Percentiles rank a stretch among this genome's conserved stretches.
phyloP scores from a whole-genome alignment of 1,140 invertebrate genomes.

The Paraescarpia echinospica region DNA sequence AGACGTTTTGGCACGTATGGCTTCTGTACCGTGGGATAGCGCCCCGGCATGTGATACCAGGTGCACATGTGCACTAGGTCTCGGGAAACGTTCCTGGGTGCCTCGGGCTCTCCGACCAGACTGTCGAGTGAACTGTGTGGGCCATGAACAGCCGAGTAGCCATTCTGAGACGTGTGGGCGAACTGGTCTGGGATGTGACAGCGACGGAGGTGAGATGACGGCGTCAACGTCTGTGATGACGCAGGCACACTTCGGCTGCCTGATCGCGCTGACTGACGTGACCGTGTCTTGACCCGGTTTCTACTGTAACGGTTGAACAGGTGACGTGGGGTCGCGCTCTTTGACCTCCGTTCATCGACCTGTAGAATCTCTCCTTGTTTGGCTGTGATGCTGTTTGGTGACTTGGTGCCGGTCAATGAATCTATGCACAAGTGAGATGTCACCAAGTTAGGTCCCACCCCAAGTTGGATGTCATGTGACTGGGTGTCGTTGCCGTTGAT shows the following conservation, averaged over 20 bases:
- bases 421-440: neutral
- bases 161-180: conserved; percentile 33
- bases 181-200: conserved; percentile 24
- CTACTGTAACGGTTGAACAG: neutral
- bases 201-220: neutral
- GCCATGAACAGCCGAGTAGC: conserved; percentile 36
- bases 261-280: neutral
- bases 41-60: conserved; percentile 52
- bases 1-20: conserved; percentile 41
- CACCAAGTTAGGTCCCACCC: neutral
- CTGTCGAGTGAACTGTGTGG: conserved; percentile 43
- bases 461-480: neutral
- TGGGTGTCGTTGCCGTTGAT: neutral
- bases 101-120: conserved; percentile 35
- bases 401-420: neutral
- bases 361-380: neutral
- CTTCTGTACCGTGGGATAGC: conserved; percentile 39
- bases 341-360: neutral
- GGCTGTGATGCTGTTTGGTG: neutral
- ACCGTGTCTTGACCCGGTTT: neutral
- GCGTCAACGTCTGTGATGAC: neutral
- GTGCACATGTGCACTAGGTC: conserved; percentile 43
- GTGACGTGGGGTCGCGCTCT: neutral
- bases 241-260: neutral
- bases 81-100: conserved; percentile 36